phyloP scores from a whole-genome alignment of 2,113 vertebrate genomes.

The Mirounga angustirostris region DNA sequence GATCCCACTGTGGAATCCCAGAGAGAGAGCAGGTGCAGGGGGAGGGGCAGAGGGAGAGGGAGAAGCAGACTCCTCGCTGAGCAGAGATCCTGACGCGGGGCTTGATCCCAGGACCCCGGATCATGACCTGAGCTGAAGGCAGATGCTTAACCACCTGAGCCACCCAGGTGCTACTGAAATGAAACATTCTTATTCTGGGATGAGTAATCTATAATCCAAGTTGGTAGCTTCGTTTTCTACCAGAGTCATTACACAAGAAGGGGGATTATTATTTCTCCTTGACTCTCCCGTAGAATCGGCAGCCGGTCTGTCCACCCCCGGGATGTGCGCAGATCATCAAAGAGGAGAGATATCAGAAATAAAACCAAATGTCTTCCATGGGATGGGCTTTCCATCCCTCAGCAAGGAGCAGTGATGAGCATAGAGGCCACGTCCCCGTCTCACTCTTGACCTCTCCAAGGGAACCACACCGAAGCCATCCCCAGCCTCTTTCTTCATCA shows the following conservation, averaged over 20 bases:
- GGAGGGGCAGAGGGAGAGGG: neutral
- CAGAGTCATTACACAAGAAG: neutral
- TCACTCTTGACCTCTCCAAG: neutral
- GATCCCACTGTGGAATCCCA: neutral
- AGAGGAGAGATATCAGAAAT: neutral
- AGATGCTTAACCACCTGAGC: neutral
- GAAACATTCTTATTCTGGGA: neutral
- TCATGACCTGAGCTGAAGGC: neutral
- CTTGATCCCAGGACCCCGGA: neutral
- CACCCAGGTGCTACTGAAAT: neutral
- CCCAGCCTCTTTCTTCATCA: neutral
- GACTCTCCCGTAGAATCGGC: neutral
- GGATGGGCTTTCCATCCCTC: neutral
- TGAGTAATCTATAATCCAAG: neutral
- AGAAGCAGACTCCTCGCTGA: neutral
- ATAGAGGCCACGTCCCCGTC: fast-evolving
- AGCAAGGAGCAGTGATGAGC: fast-evolving
- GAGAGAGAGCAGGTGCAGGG: neutral
- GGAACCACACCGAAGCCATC: fast-evolving
- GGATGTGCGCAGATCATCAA: neutral
- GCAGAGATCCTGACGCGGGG: neutral
- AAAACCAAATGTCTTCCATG: neutral
- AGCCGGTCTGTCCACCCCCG: neutral
- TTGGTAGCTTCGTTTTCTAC: neutral
- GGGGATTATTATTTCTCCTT: neutral